Evolutionary conservation across 2,797 vertebrate genomes (phyloP).

Genomic region (Sphenodon punctatus): DNA sequence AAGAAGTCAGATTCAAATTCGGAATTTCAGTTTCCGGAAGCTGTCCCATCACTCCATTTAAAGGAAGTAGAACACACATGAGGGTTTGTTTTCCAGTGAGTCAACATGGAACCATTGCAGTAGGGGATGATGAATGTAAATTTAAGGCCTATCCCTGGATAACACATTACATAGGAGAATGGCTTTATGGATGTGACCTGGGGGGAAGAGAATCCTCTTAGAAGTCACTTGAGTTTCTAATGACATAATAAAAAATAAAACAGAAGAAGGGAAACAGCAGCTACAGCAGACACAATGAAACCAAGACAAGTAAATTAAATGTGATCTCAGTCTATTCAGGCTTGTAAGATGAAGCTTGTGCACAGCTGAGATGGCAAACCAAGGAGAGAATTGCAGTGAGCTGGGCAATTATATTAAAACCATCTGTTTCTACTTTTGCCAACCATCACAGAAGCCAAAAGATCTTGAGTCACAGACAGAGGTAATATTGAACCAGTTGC

Average conservation of each 20-base stretch:
- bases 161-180: accelerated
- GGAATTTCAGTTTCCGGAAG: too few species aligned
- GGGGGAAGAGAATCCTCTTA: accelerated
- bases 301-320: accelerated
- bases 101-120: accelerated
- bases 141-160: accelerated
- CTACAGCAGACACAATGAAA: background rate
- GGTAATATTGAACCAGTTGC: background rate
- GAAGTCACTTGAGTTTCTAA: accelerated
- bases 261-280: accelerated
- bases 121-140: accelerated
- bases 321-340: background rate
- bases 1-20: too few species aligned
- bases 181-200: accelerated
- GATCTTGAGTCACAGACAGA: accelerated
- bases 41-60: too few species aligned
- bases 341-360: background rate
- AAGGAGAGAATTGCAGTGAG: background rate
- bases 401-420: background rate
- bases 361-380: background rate
- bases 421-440: background rate
- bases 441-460: background rate
- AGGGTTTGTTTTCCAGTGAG: accelerated
- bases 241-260: accelerated
- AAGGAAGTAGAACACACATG: too few species aligned